These are phyloP conservation scores for Plectus sambesii DNA, from an alignment of 1,140 invertebrate species.

Conservation along the genomic window DNA sequence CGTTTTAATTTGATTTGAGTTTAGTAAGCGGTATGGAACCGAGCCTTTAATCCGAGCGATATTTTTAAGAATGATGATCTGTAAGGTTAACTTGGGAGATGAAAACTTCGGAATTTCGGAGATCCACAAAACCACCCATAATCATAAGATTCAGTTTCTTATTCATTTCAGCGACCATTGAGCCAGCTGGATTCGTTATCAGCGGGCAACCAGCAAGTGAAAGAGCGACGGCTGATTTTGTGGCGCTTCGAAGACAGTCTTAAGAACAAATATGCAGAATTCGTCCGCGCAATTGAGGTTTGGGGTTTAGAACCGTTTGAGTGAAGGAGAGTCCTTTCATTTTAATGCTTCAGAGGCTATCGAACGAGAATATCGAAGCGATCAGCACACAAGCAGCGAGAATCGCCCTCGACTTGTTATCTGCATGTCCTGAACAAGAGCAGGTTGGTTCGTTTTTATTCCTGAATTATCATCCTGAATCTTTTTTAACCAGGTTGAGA, in stretches of 20 bases:
- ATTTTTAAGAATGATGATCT: too few relatives aligned
- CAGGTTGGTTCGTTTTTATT: too few relatives aligned
- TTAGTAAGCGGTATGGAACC: too few relatives aligned
- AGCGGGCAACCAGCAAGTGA: conserved; percentile 46
- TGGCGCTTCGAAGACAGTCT: conserved; percentile 71
- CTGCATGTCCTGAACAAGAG: conserved; percentile 74
- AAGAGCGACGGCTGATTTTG: conserved; percentile 51
- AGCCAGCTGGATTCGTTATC: conserved; percentile 35
- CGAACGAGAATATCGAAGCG: conserved; percentile 29
- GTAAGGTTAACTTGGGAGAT: too few relatives aligned
- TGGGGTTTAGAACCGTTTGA: conserved; percentile 47
- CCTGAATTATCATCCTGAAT: too few relatives aligned
- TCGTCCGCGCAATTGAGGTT: conserved; percentile 56
- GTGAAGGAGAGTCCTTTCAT: conserved; percentile 12
- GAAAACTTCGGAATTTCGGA: too few relatives aligned
- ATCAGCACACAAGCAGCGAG: conserved; percentile 28
- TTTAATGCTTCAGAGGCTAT: conserved; percentile 22
- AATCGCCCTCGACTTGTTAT: conserved; percentile 63
- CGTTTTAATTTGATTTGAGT: too few relatives aligned
- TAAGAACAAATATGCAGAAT: conserved; percentile 63
- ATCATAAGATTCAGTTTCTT: too few relatives aligned
- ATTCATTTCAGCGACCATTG: conserved; percentile 52
- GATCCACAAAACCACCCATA: too few relatives aligned
- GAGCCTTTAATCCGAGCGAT: too few relatives aligned
- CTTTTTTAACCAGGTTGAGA: conserved; percentile 11